Percentiles rank a stretch among this genome's conserved stretches.
Evolutionary conservation across 2,888 invertebrate genomes (phyloP).

Genomic region (Capitulum mitella): DNA sequence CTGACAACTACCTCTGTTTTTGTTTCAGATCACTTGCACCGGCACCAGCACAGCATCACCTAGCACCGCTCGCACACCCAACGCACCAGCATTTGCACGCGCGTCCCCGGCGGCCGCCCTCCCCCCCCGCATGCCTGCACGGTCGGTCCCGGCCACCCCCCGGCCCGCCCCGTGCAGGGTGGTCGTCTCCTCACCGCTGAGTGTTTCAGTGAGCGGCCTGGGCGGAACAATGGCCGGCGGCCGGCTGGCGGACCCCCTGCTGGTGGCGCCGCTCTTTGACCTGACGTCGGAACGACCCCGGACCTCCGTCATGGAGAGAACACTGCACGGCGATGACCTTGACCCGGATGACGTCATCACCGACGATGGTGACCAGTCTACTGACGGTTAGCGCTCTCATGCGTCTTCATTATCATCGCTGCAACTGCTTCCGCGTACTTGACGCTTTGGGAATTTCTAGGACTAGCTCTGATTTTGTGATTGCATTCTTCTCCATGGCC

Average conservation of each 20-base stretch:
- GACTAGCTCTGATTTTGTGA: no score
- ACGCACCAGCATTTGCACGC: not conserved
- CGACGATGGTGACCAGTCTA: no score
- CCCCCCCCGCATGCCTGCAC: not conserved
- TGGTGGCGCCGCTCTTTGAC: not conserved
- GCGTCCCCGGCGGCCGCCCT: not conserved
- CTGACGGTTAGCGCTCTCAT: no score
- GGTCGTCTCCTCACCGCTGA: not conserved
- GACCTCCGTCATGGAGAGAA: not conserved
- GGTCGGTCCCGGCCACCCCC: not conserved
- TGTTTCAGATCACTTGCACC: not conserved
- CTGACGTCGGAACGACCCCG: not conserved
- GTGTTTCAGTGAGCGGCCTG: not conserved
- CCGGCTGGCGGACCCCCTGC: slow-evolving; percentile 55
- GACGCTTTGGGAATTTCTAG: no score
- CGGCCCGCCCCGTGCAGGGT: not conserved
- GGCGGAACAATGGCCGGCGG: slow-evolving; percentile 53
- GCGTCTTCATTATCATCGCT: no score
- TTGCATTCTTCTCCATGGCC: no score
- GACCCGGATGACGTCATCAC: no score
- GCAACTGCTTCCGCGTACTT: no score
- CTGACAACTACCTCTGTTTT: no score
- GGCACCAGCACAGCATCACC: not conserved
- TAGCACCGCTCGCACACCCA: not conserved
- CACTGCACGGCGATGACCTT: not conserved